Percentiles rank a stretch among this genome's conserved stretches.
These are phyloP conservation scores for Calameuta pallipes DNA, from an alignment of 2,888 invertebrate species.

Conservation along the genomic window DNA sequence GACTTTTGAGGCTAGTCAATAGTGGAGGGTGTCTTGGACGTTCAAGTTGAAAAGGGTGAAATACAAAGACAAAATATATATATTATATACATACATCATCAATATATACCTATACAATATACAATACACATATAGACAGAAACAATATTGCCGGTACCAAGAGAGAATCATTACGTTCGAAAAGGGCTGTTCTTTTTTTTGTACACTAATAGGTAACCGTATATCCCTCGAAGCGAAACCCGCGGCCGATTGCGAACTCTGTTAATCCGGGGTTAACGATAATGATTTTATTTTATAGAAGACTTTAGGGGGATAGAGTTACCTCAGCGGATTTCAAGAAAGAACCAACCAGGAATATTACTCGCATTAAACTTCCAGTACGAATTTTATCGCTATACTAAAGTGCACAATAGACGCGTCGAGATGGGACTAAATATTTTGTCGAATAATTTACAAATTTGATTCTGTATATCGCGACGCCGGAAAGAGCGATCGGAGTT, in stretches of 20 bases:
- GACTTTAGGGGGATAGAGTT: not conserved
- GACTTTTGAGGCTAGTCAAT: not conserved
- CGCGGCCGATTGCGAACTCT: not conserved
- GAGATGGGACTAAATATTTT: not conserved
- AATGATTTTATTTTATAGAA: not conserved
- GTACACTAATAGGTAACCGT: not conserved
- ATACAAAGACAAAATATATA: not conserved
- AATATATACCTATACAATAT: too few species aligned
- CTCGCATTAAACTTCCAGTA: not conserved
- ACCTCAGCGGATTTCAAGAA: not conserved
- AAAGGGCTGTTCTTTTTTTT: not conserved
- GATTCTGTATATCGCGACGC: not conserved
- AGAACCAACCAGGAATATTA: not conserved
- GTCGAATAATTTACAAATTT: not conserved
- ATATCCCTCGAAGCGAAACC: not conserved
- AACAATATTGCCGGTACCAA: not conserved
- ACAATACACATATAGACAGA: not conserved
- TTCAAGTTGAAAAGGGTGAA: not conserved
- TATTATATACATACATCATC: not conserved
- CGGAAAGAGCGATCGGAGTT: not conserved
- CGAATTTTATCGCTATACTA: not conserved
- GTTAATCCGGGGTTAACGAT: not conserved
- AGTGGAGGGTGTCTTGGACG: not conserved
- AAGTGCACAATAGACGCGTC: not conserved
- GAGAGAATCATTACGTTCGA: not conserved